These are phyloP conservation scores for Poeciliopsis occidentalis DNA, from an alignment of 2,113 vertebrate genomes.

Conservation along the genomic window DNA sequence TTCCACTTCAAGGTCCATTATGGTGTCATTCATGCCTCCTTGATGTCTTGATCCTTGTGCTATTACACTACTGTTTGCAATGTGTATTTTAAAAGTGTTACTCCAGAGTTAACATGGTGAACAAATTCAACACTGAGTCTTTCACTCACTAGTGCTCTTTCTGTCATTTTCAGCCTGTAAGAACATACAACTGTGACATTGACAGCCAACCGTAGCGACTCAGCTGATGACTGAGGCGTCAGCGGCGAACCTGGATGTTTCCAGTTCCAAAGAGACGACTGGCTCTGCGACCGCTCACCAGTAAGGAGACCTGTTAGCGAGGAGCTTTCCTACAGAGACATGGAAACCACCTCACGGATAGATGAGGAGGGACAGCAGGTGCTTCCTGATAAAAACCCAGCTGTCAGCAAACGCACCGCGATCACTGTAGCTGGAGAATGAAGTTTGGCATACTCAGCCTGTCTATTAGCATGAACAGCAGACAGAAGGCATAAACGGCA, in stretches of 20 bases:
- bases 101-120: slow-evolving; percentile 37
- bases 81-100: slow-evolving; percentile 22
- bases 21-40: not conserved
- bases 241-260: slow-evolving; percentile 40
- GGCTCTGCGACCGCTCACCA: slow-evolving; percentile 23
- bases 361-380: slow-evolving; percentile 14
- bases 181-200: slow-evolving; percentile 55
- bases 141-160: slow-evolving; percentile 34
- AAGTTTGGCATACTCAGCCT: slow-evolving; percentile 19
- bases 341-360: not conserved
- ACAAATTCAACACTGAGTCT: slow-evolving; percentile 54
- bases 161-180: slow-evolving; percentile 54
- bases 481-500: slow-evolving; percentile 1
- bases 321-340: slow-evolving; percentile 6
- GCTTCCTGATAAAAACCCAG: slow-evolving; percentile 44
- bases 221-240: slow-evolving; percentile 60
- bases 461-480: slow-evolving; percentile 8
- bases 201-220: slow-evolving; percentile 9
- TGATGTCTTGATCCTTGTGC: slow-evolving; percentile 13
- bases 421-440: slow-evolving; percentile 20
- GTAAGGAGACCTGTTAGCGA: slow-evolving; percentile 24
- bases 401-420: slow-evolving; percentile 46
- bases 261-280: slow-evolving; percentile 59
- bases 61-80: slow-evolving; percentile 10
- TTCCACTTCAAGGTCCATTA: not conserved